Base-by-base conservation (phyloP, 1,140 invertebrate genomes). In the Drosophila sturtevanti region DNA sequence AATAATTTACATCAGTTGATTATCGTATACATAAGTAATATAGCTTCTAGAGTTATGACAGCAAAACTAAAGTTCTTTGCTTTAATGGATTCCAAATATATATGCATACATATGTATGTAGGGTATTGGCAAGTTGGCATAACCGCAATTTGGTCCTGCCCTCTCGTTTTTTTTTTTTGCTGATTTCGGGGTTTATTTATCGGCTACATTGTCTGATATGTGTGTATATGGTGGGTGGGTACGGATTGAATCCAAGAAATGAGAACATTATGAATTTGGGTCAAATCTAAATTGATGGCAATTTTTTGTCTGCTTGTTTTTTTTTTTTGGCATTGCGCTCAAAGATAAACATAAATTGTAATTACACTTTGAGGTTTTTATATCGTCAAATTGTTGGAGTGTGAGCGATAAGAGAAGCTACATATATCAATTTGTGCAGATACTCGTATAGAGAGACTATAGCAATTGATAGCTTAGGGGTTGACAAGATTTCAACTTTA, bases 211-310 rank as follows among this genome's bases (percentile, higher is more conserved):
- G 65, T 65, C 24, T 63, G 72, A 76, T 75, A 60, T 73, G 72
- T 55, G 27, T 18, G 22, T 34, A 41, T 75, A 60, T 74, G 37
- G 51, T 56, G 31, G 62, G 67, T 72, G 55, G 55, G 72, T 27
- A 65, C 56, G 41, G n/a, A 16, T 54, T 52, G 41, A 63, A 44
- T 68, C 24, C 58, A 60, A 21, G 34, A 60, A 60, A 60, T 60
- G 58, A 59, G 38, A 59, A 52, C 76, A 76, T 76, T 76, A 76
- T 69, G 67, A 69, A 76, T 76, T 74, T 76, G 65, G 73, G 73
- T 69, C 73, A 76, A 55, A 60, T 62, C 54, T 55, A 76, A 76
- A 76, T 76, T 37, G 72, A 72, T 68, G 67, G 63, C 48, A 75
- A 75, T 75, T 68, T 52, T 75, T 68, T 68, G 48, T 63, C 11